phyloP scores from a whole-genome alignment of 2,888 invertebrate genomes.

The Anodontia alba region DNA sequence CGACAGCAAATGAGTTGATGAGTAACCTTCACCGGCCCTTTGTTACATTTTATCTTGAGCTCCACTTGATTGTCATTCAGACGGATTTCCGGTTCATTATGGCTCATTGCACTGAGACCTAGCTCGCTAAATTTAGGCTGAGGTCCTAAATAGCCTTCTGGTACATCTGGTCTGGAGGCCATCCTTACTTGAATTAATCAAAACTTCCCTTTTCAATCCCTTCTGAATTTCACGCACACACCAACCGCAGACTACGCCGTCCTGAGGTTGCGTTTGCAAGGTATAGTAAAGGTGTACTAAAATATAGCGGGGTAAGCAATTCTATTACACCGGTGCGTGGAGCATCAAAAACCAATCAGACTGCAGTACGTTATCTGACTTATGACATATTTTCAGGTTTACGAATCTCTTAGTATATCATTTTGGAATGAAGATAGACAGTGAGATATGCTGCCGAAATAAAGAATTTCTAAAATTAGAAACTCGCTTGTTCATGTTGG shows the following conservation, averaged over 20 bases:
- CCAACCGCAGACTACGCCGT: neutral
- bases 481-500: neutral
- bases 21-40: constrained; percentile 72
- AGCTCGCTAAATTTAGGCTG: constrained; percentile 77
- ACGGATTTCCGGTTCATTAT: constrained; percentile 66
- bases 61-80: constrained; percentile 70
- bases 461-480: neutral
- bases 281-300: neutral
- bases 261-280: neutral
- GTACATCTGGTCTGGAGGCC: constrained; percentile 71
- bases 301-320: neutral
- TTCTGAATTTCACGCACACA: neutral
- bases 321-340: neutral
- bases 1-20: constrained; percentile 71
- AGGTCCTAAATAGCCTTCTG: constrained; percentile 75
- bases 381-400: constrained; percentile 31
- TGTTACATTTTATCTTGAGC: constrained; percentile 68
- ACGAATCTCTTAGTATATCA: constrained; percentile 24
- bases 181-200: constrained; percentile 37
- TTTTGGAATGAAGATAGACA: constrained; percentile 35
- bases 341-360: constrained; percentile 18
- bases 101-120: constrained; percentile 68
- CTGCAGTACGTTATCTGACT: constrained; percentile 13
- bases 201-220: neutral
- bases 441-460: constrained; percentile 10